Evolutionary conservation across 2,888 invertebrate genomes (phyloP), one percentile per base, ranked within the genome.

Genomic region (Oligia fasciuncula): DNA sequence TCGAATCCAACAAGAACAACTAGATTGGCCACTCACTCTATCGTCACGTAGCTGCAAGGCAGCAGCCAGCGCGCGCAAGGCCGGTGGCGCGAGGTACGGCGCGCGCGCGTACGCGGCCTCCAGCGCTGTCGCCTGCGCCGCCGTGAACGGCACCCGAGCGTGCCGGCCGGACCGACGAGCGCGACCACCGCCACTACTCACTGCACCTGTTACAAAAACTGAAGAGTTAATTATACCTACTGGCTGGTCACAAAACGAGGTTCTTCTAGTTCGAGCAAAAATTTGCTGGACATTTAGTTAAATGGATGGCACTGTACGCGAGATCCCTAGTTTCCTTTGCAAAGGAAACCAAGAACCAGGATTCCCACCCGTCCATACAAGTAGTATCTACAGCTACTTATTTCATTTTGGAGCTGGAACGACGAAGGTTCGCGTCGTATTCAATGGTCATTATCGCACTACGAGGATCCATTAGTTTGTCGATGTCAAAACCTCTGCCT

Each of bases 61-160:
- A 2, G 97, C 96, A 0, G 98, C 98, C 9, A 98, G 95, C 0
- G 97, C 97, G 0, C 97, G 94, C 35, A 98, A 97, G 81, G 98
- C 98, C 60, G 97, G 97, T 84, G 98, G 98, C 62, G 98, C 98
- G 0, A 98, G 96, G 93, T 98, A 98, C 57, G 98, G 98, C 43
- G 97, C 97, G 57, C 97, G 96, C 57, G 96, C 96, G 91, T 98
- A 98, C 85, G 98, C 98, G 29, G 97, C 97, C 94, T 98, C 98
- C 85, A 98, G 92, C 80, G 98, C 96, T 19, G 97, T 95, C 54
- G 98, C 96, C 94, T 98, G 98, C 77, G 97, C 96, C 5, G 97
- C 97, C 17, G 98, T 98, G 93, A 98, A 98, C 4, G 98, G 98
- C 90, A 98, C 98, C 72, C 98, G 95, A 67, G 98, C 98, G 93